Percentiles rank a stretch among this genome's conserved stretches.
Evolutionary conservation across 2,888 invertebrate genomes (phyloP).

Genomic region (Margaritifera margaritifera): DNA sequence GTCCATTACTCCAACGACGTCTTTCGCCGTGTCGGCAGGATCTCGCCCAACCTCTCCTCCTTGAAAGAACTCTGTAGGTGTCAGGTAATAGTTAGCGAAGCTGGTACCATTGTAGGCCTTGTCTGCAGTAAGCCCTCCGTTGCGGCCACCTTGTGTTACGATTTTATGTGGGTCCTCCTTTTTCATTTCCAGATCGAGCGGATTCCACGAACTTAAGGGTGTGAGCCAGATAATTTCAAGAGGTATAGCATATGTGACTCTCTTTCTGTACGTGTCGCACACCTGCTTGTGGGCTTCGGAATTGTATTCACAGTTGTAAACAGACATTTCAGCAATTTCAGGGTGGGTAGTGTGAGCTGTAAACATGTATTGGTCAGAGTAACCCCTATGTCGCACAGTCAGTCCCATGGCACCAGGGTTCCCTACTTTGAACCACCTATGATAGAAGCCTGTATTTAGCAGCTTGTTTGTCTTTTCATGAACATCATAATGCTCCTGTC

Average conservation of each 20-base stretch:
- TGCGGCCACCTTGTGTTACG: conserved; percentile 13
- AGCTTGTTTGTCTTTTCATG: conserved; percentile 14
- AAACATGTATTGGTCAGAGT: conserved; percentile 38
- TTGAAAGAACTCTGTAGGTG: conserved; percentile 45
- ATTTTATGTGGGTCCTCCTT: too few species aligned
- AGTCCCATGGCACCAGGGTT: conserved; percentile 46
- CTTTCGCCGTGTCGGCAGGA: conserved; percentile 37
- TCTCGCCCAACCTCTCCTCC: conserved; percentile 19
- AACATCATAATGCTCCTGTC: conserved; percentile 25
- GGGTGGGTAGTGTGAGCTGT: conserved; percentile 39
- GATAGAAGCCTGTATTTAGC: conserved; percentile 49
- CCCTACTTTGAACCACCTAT: conserved; percentile 38
- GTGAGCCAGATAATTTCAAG: conserved; percentile 63
- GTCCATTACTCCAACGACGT: conserved; percentile 50
- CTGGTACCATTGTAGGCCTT: conserved; percentile 48
- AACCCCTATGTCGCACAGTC: conserved; percentile 38
- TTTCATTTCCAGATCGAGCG: conserved; percentile 41
- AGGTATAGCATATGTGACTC: conserved; percentile 60
- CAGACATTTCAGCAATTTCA: conserved; percentile 22
- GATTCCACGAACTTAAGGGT: conserved; percentile 63
- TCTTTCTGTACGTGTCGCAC: conserved; percentile 22
- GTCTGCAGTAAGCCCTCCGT: conserved; percentile 25
- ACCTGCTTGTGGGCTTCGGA: conserved; percentile 5
- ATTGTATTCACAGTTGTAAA: conserved; percentile 14
- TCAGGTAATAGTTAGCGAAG: conserved; percentile 32